Evolutionary conservation across 2,888 invertebrate genomes (phyloP).

Genomic region (Pecten maximus): DNA sequence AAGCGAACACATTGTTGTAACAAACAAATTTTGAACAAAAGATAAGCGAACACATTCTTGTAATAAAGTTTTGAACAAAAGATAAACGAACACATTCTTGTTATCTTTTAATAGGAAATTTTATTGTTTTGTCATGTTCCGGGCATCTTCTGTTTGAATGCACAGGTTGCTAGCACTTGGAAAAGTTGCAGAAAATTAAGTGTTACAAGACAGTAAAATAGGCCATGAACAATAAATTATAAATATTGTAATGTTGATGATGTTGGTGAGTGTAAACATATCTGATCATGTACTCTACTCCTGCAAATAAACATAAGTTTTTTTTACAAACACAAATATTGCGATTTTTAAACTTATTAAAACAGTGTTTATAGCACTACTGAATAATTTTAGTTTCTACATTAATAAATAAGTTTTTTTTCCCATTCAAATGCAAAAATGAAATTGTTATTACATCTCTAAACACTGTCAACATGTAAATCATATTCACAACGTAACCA

Average conservation of each 20-base stretch:
- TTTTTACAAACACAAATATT: background rate
- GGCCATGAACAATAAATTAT: constrained; percentile 21
- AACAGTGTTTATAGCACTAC: background rate
- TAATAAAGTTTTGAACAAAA: too few relatives aligned
- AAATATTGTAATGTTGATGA: background rate
- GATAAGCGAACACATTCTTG: too few relatives aligned
- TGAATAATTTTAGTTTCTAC: background rate
- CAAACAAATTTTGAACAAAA: too few relatives aligned
- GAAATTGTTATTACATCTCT: background rate
- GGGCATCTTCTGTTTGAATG: background rate
- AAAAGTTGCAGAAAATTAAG: background rate
- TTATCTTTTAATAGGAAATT: background rate
- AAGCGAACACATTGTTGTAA: too few relatives aligned
- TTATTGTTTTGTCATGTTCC: background rate
- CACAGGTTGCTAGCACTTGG: background rate
- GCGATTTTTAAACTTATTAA: background rate
- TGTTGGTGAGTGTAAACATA: background rate
- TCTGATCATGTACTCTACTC: background rate
- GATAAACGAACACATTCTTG: background rate
- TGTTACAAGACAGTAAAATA: background rate
- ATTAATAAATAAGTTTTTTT: background rate
- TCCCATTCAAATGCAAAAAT: background rate
- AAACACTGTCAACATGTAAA: background rate
- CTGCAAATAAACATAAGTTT: background rate
- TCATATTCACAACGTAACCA: background rate